phyloP scores from a whole-genome alignment of 2,888 invertebrate genomes.

The Sarcophaga caerulescens region DNA sequence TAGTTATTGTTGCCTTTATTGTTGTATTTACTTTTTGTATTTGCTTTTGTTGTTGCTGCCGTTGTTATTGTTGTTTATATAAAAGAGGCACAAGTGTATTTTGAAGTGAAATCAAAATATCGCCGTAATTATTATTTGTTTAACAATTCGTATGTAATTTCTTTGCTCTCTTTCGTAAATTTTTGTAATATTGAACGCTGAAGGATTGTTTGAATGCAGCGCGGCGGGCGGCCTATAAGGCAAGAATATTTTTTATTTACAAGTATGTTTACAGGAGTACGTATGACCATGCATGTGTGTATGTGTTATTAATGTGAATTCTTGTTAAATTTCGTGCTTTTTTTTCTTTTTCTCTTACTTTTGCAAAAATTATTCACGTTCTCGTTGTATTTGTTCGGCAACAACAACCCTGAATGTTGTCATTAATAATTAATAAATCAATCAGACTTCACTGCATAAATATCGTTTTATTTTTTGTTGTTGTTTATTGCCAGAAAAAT shows the following conservation, averaged over 20 bases:
- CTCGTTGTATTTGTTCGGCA: constrained; percentile 24
- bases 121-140: constrained; percentile 53
- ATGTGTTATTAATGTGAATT: constrained; percentile 9
- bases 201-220: background rate
- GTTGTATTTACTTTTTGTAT: background rate
- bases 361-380: background rate
- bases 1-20: background rate
- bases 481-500: background rate
- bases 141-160: constrained; percentile 48
- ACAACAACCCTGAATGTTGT: constrained; percentile 54
- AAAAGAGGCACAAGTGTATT: constrained; percentile 43
- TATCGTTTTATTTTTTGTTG: background rate
- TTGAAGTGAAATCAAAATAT: constrained; percentile 54
- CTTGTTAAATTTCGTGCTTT: background rate
- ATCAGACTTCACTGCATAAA: constrained; percentile 48
- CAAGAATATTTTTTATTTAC: background rate
- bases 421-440: constrained; percentile 64
- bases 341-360: too few relatives aligned
- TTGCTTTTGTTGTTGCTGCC: constrained; percentile 11
- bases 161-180: background rate
- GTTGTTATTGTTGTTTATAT: background rate
- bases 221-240: background rate
- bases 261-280: background rate
- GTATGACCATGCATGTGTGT: background rate
- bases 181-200: too few relatives aligned